Evolutionary conservation across 2,797 vertebrate species (phyloP).

Genomic region (Crossoptilon crossoptilon): DNA sequence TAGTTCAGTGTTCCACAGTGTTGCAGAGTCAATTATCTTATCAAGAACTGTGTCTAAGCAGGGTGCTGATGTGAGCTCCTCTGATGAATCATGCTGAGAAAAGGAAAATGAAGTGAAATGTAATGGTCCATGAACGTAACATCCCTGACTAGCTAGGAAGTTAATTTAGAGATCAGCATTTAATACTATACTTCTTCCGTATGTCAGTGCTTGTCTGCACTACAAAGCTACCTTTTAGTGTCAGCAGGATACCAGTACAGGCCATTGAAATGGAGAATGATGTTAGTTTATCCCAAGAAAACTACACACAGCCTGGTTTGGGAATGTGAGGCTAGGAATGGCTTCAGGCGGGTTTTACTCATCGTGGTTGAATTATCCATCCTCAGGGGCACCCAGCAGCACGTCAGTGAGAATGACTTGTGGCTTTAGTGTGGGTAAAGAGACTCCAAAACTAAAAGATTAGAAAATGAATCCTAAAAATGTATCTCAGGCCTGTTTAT

Average conservation of each 20-base stretch:
- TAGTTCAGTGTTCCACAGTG: accelerated
- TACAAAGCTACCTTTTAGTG: not conserved
- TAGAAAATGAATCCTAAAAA: not conserved
- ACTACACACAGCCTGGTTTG: not conserved
- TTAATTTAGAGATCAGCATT: not conserved
- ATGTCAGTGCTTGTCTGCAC: not conserved
- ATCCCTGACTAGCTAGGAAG: not conserved
- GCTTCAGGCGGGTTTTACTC: not conserved
- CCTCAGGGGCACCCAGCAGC: not conserved
- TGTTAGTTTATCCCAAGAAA: not conserved
- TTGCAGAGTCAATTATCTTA: not conserved
- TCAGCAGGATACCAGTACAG: not conserved
- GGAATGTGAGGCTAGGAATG: not conserved
- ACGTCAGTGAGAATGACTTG: not conserved
- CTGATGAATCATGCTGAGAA: not conserved
- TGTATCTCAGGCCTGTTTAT: not conserved
- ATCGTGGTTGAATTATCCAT: accelerated
- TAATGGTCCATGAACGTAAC: not conserved
- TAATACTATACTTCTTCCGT: not conserved
- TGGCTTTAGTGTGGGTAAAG: not conserved
- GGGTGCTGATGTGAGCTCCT: not conserved
- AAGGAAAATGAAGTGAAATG: not conserved
- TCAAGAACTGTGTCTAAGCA: not conserved
- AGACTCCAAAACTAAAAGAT: not conserved
- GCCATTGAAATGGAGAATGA: not conserved